These are phyloP conservation scores for Drosophila carrolli DNA, from an alignment of 1,140 invertebrate species.

Conservation along the genomic window DNA sequence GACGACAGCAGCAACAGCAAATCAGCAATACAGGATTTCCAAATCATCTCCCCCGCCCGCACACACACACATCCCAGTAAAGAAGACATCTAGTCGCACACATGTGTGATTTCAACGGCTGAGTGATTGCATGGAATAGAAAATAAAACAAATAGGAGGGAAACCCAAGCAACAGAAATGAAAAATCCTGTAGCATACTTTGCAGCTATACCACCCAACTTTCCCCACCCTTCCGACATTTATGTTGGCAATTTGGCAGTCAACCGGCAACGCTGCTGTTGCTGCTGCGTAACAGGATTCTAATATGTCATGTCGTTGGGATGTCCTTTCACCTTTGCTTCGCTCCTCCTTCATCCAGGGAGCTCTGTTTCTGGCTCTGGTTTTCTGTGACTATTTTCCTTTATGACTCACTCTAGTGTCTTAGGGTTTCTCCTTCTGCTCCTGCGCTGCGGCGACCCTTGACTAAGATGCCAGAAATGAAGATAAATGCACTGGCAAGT, in stretches of 20 bases:
- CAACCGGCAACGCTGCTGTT: conserved; percentile 57
- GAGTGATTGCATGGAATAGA: conserved; percentile 79
- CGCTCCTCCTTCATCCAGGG: conserved; percentile 7
- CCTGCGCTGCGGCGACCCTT: conserved; percentile 50
- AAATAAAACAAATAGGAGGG: conserved; percentile 49
- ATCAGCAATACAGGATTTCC: conserved; percentile 82
- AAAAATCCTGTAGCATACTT: conserved; percentile 74
- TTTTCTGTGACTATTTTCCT: conserved; percentile 67
- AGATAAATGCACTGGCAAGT: conserved; percentile 80
- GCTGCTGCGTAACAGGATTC: conserved; percentile 75
- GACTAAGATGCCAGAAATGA: conserved; percentile 70
- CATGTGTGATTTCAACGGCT: conserved; percentile 75
- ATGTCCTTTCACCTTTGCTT: conserved; percentile 74
- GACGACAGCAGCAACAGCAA: conserved; percentile 62
- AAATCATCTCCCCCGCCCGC: conserved; percentile 63
- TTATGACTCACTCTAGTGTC: conserved; percentile 68
- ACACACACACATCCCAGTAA: conserved; percentile 22
- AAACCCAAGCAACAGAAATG: conserved; percentile 69
- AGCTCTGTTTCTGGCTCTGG: conserved; percentile 16
- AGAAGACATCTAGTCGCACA: conserved; percentile 36
- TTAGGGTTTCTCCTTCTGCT: conserved; percentile 34
- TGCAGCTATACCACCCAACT: conserved; percentile 27
- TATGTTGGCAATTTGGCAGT: conserved; percentile 83
- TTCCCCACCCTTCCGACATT: conserved; percentile 54
- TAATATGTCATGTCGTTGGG: conserved; percentile 80